Evolutionary conservation across 2,113 vertebrate species (phyloP), one percentile per base, ranked within the genome.

Genomic region (Corvus hawaiiensis): DNA sequence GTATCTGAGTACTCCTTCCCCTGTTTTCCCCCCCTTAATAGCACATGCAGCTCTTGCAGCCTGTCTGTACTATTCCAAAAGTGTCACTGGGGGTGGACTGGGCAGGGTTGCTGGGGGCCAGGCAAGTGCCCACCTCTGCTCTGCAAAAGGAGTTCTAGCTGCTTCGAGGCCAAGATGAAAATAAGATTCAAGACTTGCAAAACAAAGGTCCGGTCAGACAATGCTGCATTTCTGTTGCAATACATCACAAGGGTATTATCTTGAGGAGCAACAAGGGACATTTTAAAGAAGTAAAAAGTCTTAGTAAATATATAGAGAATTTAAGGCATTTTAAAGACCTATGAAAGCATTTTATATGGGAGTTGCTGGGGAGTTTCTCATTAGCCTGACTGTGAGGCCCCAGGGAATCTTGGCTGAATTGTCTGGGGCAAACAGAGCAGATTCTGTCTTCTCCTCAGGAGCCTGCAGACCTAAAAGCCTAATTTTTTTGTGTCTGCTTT

Each of bases 301-400:
- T 97, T 96, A 95, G 97, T 95, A 96, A 98, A 97, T 96, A 95
- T 97, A 97, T 92, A 96, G 92, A 97, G 97, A 97, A 97, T 97
- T 98, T 97, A 96, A 97, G 93, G 96, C 96, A 95, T 96, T 98
- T 98, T 97, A 97, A 98, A 98, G 98, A 98, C 97, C 96, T 97
- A 89, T 90, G 97, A 97, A 97, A 96, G 95, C 96, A 67, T 76
- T 96, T 96, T 97, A 97, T 95, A 79, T 96, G 95, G 73, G 86
- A 93, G 91, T 95, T 96, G 95, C 97, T 97, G 97, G 96, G 96
- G 97, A 97, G 91, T 96, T 97, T 96, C 97, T 97, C 95, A 91
- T 98, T 98, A 98, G 96, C 94, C 87, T 71, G 37, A 59, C 94
- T 94, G 92, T 56, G 93, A 95, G 87, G 86, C 94, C 97, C 94